Base-by-base conservation (phyloP, 2,888 invertebrate species). In the Neelides folsomi region DNA sequence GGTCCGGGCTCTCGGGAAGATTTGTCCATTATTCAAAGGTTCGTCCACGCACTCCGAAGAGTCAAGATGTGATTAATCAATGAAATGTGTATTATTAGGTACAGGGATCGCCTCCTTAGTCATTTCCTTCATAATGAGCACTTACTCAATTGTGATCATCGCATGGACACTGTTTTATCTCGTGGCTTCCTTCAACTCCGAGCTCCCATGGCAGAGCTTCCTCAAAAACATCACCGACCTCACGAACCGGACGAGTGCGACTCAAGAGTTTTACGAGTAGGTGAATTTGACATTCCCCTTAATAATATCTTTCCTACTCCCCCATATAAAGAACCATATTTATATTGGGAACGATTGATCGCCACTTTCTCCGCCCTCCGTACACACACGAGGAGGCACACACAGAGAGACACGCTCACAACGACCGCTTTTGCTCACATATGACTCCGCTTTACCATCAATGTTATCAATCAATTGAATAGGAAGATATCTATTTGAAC, bases 121-220 rank as follows among this genome's bases (percentile, higher is more conserved):
- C 70, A 86, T 93, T 71, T 92, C 93, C 62, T 90, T 93, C 74
- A 75, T 92, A 68, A 85, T 94, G 81, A 88, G 90, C 63, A 89
- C 92, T 49, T 93, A 93, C 72, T 93, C 93, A 72, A 90, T 89
- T 71, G 88, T 93, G 64, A 87, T 94, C 71, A 90, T 93, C 71
- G 86, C 88, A 56, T 93, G 93, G 79, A 83, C 88, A 49, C 83
- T 92, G 66, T 92, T 87, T 71, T 93, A 92, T 72, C 84, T 93
- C 72, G 87, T 88, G 71, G 84, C 88, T 55, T 86, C 90, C 27
- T 89, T 90, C 69, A 83, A 83, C 69, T 78, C 83, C 42, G 80
- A 83, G 62, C 82, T 89, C 66, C 92, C 93, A 1, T 94, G 94
- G 94, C 80, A 82, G 20, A 80, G 81, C 66, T 94, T 51, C 44